Percentiles rank a stretch among this genome's conserved stretches.
These are phyloP conservation scores for Ochlodes sylvanus DNA, from an alignment of 2,888 invertebrate species.

Conservation along the genomic window DNA sequence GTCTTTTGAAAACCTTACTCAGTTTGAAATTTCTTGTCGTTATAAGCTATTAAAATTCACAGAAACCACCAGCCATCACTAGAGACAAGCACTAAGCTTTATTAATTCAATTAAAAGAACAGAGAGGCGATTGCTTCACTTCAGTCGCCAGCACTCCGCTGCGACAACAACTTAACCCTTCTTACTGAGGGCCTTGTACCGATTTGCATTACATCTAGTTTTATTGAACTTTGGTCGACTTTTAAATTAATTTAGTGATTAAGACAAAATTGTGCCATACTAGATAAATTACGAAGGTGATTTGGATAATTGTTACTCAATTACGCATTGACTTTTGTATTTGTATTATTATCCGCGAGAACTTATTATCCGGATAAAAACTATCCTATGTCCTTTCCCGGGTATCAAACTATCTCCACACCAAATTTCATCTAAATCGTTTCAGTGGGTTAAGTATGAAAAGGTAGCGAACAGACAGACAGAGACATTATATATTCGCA, in stretches of 20 bases:
- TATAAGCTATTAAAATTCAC: neutral
- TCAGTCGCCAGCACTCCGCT: constrained; percentile 69
- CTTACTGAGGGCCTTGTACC: constrained; percentile 55
- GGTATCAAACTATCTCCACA: no score
- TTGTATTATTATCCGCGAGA: no score
- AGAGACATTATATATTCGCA: no score
- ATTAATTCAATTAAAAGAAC: constrained; percentile 66
- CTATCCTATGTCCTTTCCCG: no score
- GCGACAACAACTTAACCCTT: constrained; percentile 81
- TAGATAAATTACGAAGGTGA: no score
- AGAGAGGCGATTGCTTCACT: constrained; percentile 60
- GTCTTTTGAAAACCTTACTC: no score
- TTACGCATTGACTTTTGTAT: no score
- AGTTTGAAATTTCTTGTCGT: neutral
- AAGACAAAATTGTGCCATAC: no score
- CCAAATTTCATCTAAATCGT: no score
- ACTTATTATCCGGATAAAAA: no score
- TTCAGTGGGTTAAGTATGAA: no score
- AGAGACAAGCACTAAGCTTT: constrained; percentile 55
- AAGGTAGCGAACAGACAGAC: neutral
- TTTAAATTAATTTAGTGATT: neutral
- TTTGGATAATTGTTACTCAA: no score
- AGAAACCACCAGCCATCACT: neutral
- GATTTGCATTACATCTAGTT: constrained; percentile 76
- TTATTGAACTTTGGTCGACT: constrained; percentile 54